Evolutionary conservation across 2,797 vertebrate species (phyloP).

Genomic region (Sparidentex hasta): DNA sequence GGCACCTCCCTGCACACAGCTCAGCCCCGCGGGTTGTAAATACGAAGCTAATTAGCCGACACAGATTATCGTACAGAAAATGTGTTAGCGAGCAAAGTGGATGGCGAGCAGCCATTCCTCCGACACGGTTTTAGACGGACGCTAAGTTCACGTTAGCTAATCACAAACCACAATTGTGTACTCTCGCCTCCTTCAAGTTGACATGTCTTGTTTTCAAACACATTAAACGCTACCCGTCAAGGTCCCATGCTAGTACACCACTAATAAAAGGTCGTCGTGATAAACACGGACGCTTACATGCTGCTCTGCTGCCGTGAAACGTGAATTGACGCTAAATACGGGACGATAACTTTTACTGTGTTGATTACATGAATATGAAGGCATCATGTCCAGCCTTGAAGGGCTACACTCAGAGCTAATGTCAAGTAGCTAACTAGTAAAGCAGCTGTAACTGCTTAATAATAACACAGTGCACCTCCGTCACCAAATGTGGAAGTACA

Average conservation of each 20-base stretch:
- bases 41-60: constrained; percentile 16
- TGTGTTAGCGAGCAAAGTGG: not conserved
- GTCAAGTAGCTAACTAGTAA: constrained; percentile 58
- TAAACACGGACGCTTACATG: not conserved
- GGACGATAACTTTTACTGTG: constrained; percentile 58
- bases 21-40: constrained; percentile 23
- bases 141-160: constrained; percentile 72
- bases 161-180: constrained; percentile 61
- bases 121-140: constrained; percentile 31
- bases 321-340: not conserved
- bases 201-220: constrained; percentile 80
- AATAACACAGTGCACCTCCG: constrained; percentile 7
- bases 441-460: constrained; percentile 19
- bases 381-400: constrained; percentile 36
- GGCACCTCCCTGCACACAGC: constrained; percentile 57
- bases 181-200: constrained; percentile 73
- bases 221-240: constrained; percentile 26
- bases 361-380: constrained; percentile 37
- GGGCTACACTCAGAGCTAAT: constrained; percentile 58
- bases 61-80: not conserved
- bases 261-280: not conserved
- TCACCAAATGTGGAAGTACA: not conserved
- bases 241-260: constrained; percentile 12
- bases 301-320: not conserved
- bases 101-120: not conserved